phyloP scores from a whole-genome alignment of 2,113 vertebrate genomes.

The Microtus ochrogaster region DNA sequence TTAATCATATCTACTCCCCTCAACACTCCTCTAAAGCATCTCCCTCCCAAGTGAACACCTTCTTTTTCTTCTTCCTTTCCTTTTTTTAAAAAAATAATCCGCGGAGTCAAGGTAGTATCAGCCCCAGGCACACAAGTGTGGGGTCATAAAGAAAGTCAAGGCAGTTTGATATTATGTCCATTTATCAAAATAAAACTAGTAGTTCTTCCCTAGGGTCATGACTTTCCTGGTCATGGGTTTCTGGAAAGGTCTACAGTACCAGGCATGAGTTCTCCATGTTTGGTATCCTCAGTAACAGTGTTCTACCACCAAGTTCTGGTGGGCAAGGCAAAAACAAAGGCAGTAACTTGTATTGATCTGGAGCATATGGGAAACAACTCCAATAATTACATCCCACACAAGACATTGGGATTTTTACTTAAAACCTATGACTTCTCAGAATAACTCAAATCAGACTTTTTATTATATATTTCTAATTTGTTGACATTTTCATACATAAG shows the following conservation, averaged over 20 bases:
- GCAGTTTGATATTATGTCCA: background rate
- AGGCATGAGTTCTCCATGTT: background rate
- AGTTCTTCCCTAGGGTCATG: background rate
- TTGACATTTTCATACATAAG: background rate
- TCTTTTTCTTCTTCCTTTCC: background rate
- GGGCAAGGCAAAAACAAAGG: background rate
- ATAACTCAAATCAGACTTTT: background rate
- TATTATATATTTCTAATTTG: background rate
- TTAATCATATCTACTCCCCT: background rate
- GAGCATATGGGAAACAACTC: background rate
- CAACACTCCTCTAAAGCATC: background rate
- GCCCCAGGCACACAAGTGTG: background rate
- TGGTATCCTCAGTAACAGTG: background rate
- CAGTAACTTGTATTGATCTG: background rate
- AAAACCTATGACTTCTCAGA: background rate
- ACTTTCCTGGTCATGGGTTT: background rate
- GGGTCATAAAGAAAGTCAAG: background rate
- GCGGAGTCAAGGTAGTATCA: background rate
- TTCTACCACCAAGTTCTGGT: background rate
- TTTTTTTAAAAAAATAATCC: background rate
- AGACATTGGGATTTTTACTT: background rate
- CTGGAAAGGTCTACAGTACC: background rate
- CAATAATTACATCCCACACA: fast-evolving
- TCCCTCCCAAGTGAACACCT: background rate
- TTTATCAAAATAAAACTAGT: background rate